Base-by-base conservation (phyloP, 2,888 invertebrate species). In the Nemotelus nigrinus region DNA sequence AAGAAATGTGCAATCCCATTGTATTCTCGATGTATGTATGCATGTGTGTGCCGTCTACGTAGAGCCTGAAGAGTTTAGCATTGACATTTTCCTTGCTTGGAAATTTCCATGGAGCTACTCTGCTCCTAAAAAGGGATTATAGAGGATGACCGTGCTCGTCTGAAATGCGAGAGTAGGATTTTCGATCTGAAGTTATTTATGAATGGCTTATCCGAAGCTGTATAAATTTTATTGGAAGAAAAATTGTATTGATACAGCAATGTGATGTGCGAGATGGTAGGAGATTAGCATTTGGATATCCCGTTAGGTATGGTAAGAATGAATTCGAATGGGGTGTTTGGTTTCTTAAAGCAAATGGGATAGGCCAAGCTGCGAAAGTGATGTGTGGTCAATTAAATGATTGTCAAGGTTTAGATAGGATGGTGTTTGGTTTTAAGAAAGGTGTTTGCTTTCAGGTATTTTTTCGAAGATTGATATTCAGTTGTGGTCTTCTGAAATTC, bases 121-220 rank as follows among this genome's bases (percentile, higher is more conserved):
- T 53, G 53, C 7, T 7, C 53, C 10, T 6, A 65, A 70, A 70
- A 43, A 55, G 53, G 70, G 70, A 70, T 70, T 70, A 70, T 53
- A 53, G 70, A 43, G 70, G 70, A 70, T 70, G 67, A 67, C 50
- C 48, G 44, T 67, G 45, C 50, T 41, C 44, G 68, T 53, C 68
- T 48, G 68, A 48, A 53, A 68, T 70, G 55, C 8, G 55, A 70
- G 70, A 53, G 70, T 48, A 43, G 70, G 70, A 70, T 70, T 70
- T 70, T 70, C 70, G 70, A 70, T 70, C 70, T 70, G 55, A 70
- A 70, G 70, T 70, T 70, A 70, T 70, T 70, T 70, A 70, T 70
- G 70, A 70, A 70, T 70, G 70, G 70, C 70, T 70, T 70, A 70
- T 39, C 50, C 70, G 55, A 43, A 44, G 43, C 50, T 43, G 70